phyloP scores from a whole-genome alignment of 2,888 invertebrate genomes.

The Troides oblongomaculatus region DNA sequence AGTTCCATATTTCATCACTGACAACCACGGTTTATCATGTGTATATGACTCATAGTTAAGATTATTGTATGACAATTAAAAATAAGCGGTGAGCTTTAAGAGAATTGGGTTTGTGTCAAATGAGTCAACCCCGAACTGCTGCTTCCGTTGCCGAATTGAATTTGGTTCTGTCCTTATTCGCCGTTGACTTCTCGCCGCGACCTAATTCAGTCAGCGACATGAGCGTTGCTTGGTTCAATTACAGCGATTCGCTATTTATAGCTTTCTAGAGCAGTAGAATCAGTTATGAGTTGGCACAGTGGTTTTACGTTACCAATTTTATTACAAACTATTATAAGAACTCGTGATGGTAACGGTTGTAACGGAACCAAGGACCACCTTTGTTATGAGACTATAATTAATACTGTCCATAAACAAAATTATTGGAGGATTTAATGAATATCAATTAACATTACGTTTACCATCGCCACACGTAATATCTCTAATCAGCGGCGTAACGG shows the following conservation, averaged over 20 bases:
- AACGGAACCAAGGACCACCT: not conserved
- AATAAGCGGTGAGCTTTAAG: conserved; percentile 36
- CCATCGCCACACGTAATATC: conserved; percentile 44
- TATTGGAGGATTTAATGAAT: too few species aligned
- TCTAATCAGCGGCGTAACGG: conserved; percentile 51
- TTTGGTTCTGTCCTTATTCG: conserved; percentile 35
- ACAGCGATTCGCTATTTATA: conserved; percentile 22
- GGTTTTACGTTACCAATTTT: conserved; percentile 10
- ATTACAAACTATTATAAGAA: conserved; percentile 6
- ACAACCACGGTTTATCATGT: too few species aligned
- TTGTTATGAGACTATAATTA: too few species aligned
- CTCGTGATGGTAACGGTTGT: not conserved
- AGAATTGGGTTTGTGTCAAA: conserved; percentile 54
- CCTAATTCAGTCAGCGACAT: conserved; percentile 18
- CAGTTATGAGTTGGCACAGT: not conserved
- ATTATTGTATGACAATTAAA: conserved; percentile 35
- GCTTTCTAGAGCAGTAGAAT: conserved; percentile 1
- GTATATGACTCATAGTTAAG: not conserved
- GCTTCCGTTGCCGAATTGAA: conserved; percentile 31
- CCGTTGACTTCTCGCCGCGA: conserved; percentile 7
- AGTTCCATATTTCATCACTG: too few species aligned
- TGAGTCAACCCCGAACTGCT: conserved; percentile 41
- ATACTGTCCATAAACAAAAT: too few species aligned
- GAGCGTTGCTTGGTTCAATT: conserved; percentile 13
- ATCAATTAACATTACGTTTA: too few species aligned